Evolutionary conservation across 2,797 vertebrate genomes (phyloP), one percentile per base, ranked within the genome.

Genomic region (Leptodactylus fallax): DNA sequence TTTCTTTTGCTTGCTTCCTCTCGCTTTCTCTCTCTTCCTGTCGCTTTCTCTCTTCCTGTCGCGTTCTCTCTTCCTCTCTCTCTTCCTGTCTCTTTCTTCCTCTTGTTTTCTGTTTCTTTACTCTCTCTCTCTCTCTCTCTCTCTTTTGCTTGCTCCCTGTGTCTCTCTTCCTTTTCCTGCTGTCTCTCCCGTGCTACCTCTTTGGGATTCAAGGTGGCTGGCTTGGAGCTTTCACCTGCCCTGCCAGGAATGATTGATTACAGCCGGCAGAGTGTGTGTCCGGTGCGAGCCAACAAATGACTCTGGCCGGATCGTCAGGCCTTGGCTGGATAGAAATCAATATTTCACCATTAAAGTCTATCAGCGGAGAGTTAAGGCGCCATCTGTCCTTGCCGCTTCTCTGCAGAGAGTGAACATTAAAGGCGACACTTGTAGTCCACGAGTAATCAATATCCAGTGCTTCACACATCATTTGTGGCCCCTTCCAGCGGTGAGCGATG

Each of bases 261-360:
- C 93, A 87, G 94, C 88, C 89, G 92, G 94, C 94, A 92, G 91
- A 91, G 94, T 92, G 93, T 94, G 95, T 97, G 96, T 98, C 97
- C 97, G 88, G 96, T 95, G 96, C 96, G 97, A 95, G 94, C 96
- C 97, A 97, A 97, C 96, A 97, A 97, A 97, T 98, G 97, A 97
- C 96, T 97, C 96, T 95, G 96, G 96, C 96, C 96, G 96, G 96
- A 95, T 96, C 95, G 94, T 96, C 96, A 97, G 97, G 97, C 97
- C 97, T 98, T 98, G 97, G 96, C 96, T 95, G 95, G 95, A 96
- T 97, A 97, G 96, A 97, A 97, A 98, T 98, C 97, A 96, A 98
- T 98, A 98, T 96, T 97, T 97, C 96, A 97, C 97, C 96, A 97
- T 98, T 98, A 97, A 97, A 97, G 97, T 97, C 97, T 96, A 97